phyloP scores from a whole-genome alignment of 2,888 invertebrate genomes.

The Antheraea assamensis region DNA sequence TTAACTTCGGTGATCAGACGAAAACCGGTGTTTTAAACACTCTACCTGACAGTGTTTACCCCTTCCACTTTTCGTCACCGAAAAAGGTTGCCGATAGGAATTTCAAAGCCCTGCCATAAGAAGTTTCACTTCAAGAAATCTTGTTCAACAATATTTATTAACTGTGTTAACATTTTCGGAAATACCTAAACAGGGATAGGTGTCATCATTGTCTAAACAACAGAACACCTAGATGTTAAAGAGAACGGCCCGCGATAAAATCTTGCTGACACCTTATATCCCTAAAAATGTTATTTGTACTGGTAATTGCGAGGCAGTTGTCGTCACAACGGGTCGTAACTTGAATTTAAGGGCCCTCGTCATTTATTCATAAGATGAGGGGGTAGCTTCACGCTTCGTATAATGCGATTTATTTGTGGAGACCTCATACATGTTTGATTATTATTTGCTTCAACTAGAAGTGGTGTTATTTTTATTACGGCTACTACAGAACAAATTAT shows the following conservation, averaged over 20 bases:
- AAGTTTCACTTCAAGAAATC: too few relatives aligned
- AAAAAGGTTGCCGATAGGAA: too few relatives aligned
- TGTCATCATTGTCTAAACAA: too few relatives aligned
- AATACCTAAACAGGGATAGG: too few relatives aligned
- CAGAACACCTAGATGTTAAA: too few relatives aligned
- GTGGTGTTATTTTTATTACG: background rate
- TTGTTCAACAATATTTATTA: too few relatives aligned
- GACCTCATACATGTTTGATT: conserved; percentile 60
- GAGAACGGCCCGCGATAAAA: background rate
- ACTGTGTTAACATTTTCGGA: too few relatives aligned
- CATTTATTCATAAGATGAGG: conserved; percentile 56
- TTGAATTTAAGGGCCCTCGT: conserved; percentile 47
- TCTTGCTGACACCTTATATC: background rate
- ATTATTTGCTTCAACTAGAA: conserved; percentile 35
- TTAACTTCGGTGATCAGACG: too few relatives aligned
- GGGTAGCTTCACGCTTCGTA: conserved; percentile 45
- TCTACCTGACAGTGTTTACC: too few relatives aligned
- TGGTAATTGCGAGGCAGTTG: conserved; percentile 24
- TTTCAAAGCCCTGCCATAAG: too few relatives aligned
- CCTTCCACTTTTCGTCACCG: too few relatives aligned
- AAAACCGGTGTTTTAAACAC: too few relatives aligned
- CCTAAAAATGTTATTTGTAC: conserved; percentile 1
- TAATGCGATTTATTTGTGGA: conserved; percentile 68
- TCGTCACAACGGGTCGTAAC: conserved; percentile 37
- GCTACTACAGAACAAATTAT: background rate